Percentiles rank a stretch among this genome's conserved stretches.
phyloP scores from a whole-genome alignment of 2,888 invertebrate species.

The Hololepta plana region DNA sequence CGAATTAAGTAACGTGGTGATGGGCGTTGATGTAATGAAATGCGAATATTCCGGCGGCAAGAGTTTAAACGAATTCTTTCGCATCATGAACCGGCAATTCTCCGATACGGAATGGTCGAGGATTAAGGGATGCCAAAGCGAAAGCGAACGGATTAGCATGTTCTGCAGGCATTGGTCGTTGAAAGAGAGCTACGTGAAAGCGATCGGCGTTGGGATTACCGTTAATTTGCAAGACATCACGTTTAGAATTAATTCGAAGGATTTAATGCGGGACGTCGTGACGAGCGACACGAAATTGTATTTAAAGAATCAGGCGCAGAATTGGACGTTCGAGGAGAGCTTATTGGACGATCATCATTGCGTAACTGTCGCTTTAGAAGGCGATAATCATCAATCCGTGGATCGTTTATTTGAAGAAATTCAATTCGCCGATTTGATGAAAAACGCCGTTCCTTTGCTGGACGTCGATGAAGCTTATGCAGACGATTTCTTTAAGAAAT shows the following conservation, averaged over 20 bases:
- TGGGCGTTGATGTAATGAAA: slow-evolving; percentile 81
- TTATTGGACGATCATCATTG: slow-evolving; percentile 58
- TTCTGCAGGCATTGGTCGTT: slow-evolving; percentile 88
- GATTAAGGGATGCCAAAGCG: slow-evolving; percentile 38
- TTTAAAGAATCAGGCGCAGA: slow-evolving; percentile 35
- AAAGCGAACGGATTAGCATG: slow-evolving; percentile 48
- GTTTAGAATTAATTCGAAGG: slow-evolving; percentile 45
- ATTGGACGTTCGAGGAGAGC: slow-evolving; percentile 76
- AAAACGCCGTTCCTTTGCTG: slow-evolving; percentile 30
- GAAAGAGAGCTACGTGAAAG: slow-evolving; percentile 90
- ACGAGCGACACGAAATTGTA: slow-evolving; percentile 47
- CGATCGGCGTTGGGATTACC: slow-evolving; percentile 70
- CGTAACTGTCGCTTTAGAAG: slow-evolving; percentile 51
- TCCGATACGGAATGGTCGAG: slow-evolving; percentile 62
- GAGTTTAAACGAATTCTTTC: slow-evolving; percentile 61
- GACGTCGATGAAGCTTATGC: slow-evolving; percentile 36
- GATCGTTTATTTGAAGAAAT: slow-evolving; percentile 32
- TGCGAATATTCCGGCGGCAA: slow-evolving; percentile 56
- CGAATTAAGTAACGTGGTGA: slow-evolving; percentile 22
- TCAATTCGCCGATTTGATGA: slow-evolving; percentile 39
- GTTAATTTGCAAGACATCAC: slow-evolving; percentile 56
- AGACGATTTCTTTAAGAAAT: slow-evolving; percentile 37
- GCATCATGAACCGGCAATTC: slow-evolving; percentile 75
- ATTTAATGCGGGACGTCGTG: slow-evolving; percentile 28
- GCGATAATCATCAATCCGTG: slow-evolving; percentile 11